Evolutionary conservation across 2,113 vertebrate species (phyloP).

Genomic region (Colossoma macropomum): DNA sequence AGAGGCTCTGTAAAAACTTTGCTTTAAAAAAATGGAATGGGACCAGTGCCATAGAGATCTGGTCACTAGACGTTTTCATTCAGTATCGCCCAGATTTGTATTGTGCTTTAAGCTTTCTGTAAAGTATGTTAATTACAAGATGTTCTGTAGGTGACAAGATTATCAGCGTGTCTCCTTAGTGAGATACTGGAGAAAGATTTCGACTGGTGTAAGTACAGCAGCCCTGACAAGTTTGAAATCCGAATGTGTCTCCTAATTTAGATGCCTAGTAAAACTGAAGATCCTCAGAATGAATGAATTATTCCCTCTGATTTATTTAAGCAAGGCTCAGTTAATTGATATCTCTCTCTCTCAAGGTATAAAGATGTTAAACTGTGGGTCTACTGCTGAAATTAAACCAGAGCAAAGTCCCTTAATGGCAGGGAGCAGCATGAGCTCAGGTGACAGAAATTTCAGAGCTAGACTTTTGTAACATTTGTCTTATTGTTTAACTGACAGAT

Average conservation of each 20-base stretch:
- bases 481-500: background rate
- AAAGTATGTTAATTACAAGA: background rate
- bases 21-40: background rate
- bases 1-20: background rate
- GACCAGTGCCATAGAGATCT: no score
- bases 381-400: background rate
- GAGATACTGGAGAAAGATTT: slow-evolving; percentile 66
- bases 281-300: background rate
- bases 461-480: background rate
- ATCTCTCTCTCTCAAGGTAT: slow-evolving; percentile 54
- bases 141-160: slow-evolving; percentile 64
- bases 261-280: background rate
- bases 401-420: background rate
- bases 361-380: slow-evolving; percentile 55
- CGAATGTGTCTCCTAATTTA: background rate
- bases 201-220: slow-evolving; percentile 74
- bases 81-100: background rate
- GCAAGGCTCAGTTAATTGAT: background rate
- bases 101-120: background rate
- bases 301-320: background rate
- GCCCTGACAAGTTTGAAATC: background rate
- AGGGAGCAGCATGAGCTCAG: background rate
- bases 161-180: slow-evolving; percentile 63
- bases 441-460: background rate
- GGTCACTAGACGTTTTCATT: background rate